Conservation (phyloP, 2,888 invertebrate species). For the Heliconius ismenius region DNA sequence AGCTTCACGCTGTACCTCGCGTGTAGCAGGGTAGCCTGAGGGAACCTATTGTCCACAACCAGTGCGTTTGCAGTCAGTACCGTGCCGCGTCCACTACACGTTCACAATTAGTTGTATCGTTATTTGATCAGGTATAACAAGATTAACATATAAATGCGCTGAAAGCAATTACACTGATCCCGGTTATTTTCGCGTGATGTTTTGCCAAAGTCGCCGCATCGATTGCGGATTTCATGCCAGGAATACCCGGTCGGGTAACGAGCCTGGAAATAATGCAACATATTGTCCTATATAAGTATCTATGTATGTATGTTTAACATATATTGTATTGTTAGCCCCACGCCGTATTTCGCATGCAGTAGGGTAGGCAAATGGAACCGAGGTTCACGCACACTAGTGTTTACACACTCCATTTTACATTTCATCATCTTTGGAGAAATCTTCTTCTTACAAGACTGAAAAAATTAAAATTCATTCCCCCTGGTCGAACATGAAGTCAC, state of each 20-base stretch:
- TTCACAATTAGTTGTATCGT: too few relatives aligned
- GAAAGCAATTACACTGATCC: conserved; percentile 31
- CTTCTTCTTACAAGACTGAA: too few relatives aligned
- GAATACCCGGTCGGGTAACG: conserved; percentile 30
- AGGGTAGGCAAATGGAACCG: too few relatives aligned
- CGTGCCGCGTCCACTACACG: too few relatives aligned
- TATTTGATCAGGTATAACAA: neutral
- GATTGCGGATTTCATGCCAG: conserved; percentile 39
- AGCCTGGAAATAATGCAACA: conserved; percentile 35
- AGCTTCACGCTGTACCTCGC: neutral
- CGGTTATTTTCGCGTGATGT: conserved; percentile 32
- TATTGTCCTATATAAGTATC: conserved; percentile 26
- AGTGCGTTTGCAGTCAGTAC: too few relatives aligned
- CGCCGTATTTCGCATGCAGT: neutral
- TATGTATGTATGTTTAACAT: neutral
- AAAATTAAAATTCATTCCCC: too few relatives aligned
- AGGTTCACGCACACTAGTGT: too few relatives aligned
- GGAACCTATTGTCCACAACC: too few relatives aligned
- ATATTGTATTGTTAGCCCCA: neutral
- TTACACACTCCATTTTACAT: too few relatives aligned
- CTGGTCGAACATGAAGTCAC: too few relatives aligned
- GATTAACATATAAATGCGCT: conserved; percentile 21
- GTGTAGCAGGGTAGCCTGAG: too few relatives aligned
- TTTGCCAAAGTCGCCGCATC: conserved; percentile 36
- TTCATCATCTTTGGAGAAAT: too few relatives aligned